These are phyloP conservation scores for Triops cancriformis DNA, from an alignment of 1,140 invertebrate genomes.

Conservation along the genomic window DNA sequence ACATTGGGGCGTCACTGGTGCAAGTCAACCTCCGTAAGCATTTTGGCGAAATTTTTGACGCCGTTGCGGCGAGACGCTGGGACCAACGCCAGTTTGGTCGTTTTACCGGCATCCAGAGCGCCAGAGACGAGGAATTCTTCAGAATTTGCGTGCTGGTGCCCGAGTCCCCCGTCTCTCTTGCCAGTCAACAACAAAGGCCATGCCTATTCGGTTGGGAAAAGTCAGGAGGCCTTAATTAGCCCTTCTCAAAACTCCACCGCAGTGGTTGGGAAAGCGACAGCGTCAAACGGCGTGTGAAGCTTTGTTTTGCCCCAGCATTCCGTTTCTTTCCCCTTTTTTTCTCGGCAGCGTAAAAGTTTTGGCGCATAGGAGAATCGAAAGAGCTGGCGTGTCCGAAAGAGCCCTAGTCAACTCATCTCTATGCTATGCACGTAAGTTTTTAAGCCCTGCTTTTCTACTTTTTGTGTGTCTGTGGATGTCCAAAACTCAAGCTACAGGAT, in stretches of 20 bases:
- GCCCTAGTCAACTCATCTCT: not conserved
- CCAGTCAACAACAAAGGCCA: not conserved
- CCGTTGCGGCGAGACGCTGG: not conserved
- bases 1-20: not conserved
- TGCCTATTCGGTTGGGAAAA: not conserved
- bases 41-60: not conserved
- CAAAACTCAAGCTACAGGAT: not conserved
- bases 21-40: not conserved
- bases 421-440: constrained; percentile 5
- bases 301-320: not conserved
- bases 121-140: not conserved
- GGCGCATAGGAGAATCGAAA: not conserved
- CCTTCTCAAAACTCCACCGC: not conserved
- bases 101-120: not conserved
- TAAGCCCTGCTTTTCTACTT: not conserved
- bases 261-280: not conserved
- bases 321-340: not conserved
- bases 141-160: not conserved
- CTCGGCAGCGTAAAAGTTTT: not conserved
- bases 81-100: not conserved
- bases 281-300: not conserved
- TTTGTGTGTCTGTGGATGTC: not conserved
- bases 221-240: not conserved
- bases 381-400: not conserved
- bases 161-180: not conserved